Evolutionary conservation across 2,113 vertebrate species (phyloP), one percentile per base, ranked within the genome.

Genomic region (Pandion haliaetus): DNA sequence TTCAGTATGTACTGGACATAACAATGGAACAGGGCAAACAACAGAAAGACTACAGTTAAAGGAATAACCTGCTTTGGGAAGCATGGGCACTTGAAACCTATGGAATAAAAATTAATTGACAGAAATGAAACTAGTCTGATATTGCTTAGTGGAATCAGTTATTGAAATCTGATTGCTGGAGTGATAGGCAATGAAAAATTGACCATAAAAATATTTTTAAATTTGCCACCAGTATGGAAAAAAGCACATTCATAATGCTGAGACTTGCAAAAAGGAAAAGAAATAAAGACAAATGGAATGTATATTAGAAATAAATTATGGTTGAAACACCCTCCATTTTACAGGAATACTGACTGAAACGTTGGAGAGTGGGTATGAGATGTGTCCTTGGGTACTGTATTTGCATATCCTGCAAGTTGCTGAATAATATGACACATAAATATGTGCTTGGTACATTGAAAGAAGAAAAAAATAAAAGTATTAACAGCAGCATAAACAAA

Each of bases 41-140:
- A 78, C 25, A 71, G 36, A 82, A 81, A 62, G 19, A 66, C 20
- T 74, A 61, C 25, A 59, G 40, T 73, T 83, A 93, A 54, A 96
- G 38, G 93, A 96, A 94, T 12, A 52, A 17, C 13, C 23, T 93
- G 12, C 16, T 97, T 91, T 93, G 21, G 29, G 52, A 40, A 69
- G 23, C 17, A 49, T 36, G 92, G 86, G 23, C 82, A 77, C 26
- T 34, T 91, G 40, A 96, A 89, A 86, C 5, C 19, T 92, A 42
- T 52, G 49, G 18, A 95, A 86, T 52, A 90, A 82, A 97, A 95
- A 44, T 49, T 2, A 89, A 79, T 40, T 63, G 16, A 58, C 28
- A 69, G 62, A 95, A 96, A 88, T 95, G 14, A 95, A 97, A 94
- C 50, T n/a, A 73, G 18, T 66, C 34, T 95, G 31, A 42, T 65